Conservation (phyloP, 2,113 vertebrate genomes). For the Callionymus lyra region DNA sequence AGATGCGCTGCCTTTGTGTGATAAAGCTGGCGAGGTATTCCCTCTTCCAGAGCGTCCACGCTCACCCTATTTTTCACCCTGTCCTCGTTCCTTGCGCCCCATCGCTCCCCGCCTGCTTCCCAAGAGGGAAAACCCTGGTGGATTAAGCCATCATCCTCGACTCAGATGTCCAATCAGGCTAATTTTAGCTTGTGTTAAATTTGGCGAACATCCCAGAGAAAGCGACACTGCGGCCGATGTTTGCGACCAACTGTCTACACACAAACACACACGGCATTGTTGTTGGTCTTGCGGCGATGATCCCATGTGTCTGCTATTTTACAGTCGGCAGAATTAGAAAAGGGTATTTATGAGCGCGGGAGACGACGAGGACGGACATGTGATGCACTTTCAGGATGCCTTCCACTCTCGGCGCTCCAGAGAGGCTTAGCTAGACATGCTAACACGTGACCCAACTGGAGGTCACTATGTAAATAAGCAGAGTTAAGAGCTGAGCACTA, state of each 20-base stretch:
- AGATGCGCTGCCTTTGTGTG: slow-evolving; percentile 51
- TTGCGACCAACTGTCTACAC: slow-evolving; percentile 8
- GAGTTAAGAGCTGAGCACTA: too few species aligned
- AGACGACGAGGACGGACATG: slow-evolving; percentile 9
- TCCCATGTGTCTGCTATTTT: slow-evolving; percentile 25
- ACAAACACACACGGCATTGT: slow-evolving; percentile 15
- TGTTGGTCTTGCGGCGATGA: slow-evolving; percentile 7
- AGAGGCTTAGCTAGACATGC: slow-evolving; percentile 12
- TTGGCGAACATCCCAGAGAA: slow-evolving; percentile 26
- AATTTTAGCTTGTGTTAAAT: slow-evolving; percentile 54
- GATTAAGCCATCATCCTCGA: slow-evolving; percentile 16
- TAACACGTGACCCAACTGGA: not conserved
- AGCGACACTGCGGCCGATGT: slow-evolving; percentile 21
- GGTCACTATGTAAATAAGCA: too few species aligned
- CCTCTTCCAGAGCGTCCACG: slow-evolving; percentile 40
- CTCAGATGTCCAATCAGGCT: slow-evolving; percentile 51
- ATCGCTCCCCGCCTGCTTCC: slow-evolving; percentile 13
- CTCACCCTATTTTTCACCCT: slow-evolving; percentile 22
- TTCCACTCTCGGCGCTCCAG: slow-evolving; percentile 15
- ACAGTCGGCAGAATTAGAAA: slow-evolving; percentile 26
- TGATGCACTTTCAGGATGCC: slow-evolving; percentile 19
- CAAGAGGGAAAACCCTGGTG: slow-evolving; percentile 39
- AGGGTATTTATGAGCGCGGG: slow-evolving; percentile 17
- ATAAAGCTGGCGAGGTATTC: slow-evolving; percentile 48
- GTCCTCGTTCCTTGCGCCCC: slow-evolving; percentile 8